Percentiles rank a stretch among this genome's conserved stretches.
These are phyloP conservation scores for Trichonephila clavipes DNA, from an alignment of 1,140 invertebrate genomes.

Conservation along the genomic window DNA sequence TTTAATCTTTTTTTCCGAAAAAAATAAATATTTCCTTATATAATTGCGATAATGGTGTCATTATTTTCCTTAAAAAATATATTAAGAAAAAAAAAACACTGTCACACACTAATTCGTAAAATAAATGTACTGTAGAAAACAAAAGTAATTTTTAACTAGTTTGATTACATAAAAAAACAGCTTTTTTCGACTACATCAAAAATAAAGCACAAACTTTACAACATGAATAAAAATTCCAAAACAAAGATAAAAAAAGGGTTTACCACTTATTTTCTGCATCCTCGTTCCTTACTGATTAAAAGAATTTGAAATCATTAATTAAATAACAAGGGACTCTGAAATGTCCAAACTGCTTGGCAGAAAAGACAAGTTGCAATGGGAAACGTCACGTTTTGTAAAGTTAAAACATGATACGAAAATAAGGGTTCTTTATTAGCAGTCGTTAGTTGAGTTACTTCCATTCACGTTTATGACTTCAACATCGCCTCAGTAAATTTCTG, in stretches of 20 bases:
- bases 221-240: not conserved
- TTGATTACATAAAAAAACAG: too few species aligned
- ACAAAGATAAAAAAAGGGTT: not conserved
- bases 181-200: too few species aligned
- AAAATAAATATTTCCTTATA: too few species aligned
- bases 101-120: too few species aligned
- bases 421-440: not conserved
- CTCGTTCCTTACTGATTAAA: not conserved
- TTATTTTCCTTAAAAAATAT: too few species aligned
- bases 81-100: too few species aligned
- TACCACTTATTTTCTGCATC: not conserved
- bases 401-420: not conserved
- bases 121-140: too few species aligned
- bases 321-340: conserved; percentile 14
- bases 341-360: not conserved
- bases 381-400: not conserved
- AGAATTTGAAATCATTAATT: conserved; percentile 23
- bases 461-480: not conserved
- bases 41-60: too few species aligned
- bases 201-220: too few species aligned
- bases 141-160: too few species aligned
- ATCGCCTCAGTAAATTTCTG: not conserved
- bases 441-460: not conserved
- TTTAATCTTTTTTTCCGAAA: too few species aligned
- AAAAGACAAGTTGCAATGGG: not conserved